phyloP scores from a whole-genome alignment of 2,113 vertebrate genomes.

The Oceanites oceanicus region DNA sequence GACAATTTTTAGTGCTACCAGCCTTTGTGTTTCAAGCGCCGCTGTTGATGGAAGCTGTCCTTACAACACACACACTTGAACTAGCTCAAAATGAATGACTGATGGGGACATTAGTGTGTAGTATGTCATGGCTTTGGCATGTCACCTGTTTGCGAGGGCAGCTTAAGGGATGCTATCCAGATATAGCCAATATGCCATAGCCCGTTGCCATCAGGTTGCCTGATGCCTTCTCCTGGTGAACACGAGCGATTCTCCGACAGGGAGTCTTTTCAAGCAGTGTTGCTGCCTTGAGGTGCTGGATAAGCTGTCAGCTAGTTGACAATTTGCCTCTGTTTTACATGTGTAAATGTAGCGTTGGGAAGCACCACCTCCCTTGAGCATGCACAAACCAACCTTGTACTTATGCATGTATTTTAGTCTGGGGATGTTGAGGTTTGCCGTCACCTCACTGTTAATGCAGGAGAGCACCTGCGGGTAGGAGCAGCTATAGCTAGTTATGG shows the following conservation, averaged over 20 bases:
- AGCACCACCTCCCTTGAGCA: background rate
- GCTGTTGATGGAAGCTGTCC: background rate
- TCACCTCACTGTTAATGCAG: background rate
- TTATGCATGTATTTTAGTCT: background rate
- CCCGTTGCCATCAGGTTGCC: background rate
- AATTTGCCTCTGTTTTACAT: slow-evolving; percentile 8
- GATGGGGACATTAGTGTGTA: background rate
- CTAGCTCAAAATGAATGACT: background rate
- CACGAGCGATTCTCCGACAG: fast-evolving
- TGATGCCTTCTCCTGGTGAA: background rate
- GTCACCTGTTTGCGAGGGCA: background rate
- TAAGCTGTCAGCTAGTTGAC: background rate
- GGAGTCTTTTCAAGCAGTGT: background rate
- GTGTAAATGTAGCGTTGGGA: background rate
- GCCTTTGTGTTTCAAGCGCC: background rate
- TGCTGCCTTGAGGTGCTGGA: background rate
- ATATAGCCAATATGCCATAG: background rate
- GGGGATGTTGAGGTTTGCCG: background rate
- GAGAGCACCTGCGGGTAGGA: background rate
- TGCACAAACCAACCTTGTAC: background rate
- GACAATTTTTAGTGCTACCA: background rate
- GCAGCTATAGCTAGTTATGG: background rate
- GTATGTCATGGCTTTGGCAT: background rate
- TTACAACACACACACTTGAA: background rate
- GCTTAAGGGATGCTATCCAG: background rate